Evolutionary conservation across 2,888 invertebrate genomes (phyloP), one percentile per base, ranked within the genome.

Genomic region (Standfussiana lucernea): DNA sequence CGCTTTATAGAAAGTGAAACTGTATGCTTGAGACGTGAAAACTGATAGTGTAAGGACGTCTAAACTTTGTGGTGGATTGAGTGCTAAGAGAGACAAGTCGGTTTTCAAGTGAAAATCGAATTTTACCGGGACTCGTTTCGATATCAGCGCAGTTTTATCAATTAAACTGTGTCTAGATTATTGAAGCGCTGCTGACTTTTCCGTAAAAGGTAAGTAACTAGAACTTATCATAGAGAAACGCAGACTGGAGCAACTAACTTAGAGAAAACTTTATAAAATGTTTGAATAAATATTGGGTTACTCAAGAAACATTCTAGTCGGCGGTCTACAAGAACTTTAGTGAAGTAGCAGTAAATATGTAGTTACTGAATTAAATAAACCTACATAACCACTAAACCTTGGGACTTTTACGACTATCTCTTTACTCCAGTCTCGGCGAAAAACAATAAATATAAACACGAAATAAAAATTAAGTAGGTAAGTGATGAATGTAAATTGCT

Each of bases 71-170:
- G 93, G 88, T 91, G 89, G 88, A 91, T 93, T 89, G 83, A 92
- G 94, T 95, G 92, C 88, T 91, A 62, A 91, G 94, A 94, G 93
- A 91, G 90, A 92, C 93, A 88, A 90, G 86, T 86, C 62, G 47
- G 64, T 91, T 92, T 91, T 90, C 90, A 88, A 91, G 91, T 94
- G 93, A 91, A 88, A 89, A 90, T 87, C 79, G 84, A 88, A 89
- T 92, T 93, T 91, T 91, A 90, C 90, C 88, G 77, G 91, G 92
- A 95, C 95, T 93, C 85, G 92, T 94, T 94, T 95, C 94, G 93
- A 95, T 96, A 96, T 96, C 96, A 93, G 93, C 95, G 83, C 95
- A 93, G 95, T 96, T 96, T 96, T 95, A 88, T 87, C 80, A 88
- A 87, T 85, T 91, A 95, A 96, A 96, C 95, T 95, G 96, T 93